Evolutionary conservation across 2,888 invertebrate genomes (phyloP), one percentile per base, ranked within the genome.

Genomic region (Hypselothyrea guttata): DNA sequence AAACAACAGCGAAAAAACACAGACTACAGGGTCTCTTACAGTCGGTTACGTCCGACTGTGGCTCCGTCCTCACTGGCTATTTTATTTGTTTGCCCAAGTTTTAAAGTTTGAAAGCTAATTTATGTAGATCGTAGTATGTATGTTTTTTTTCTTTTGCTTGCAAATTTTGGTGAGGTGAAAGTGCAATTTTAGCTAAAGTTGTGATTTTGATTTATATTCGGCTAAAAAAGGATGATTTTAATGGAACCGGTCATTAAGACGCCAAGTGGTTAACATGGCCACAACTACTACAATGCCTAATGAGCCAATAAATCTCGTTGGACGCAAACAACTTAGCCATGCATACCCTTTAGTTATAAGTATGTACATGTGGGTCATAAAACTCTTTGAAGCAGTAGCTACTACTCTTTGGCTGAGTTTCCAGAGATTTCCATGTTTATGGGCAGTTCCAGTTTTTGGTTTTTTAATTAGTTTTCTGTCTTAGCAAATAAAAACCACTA

Each of bases 261-360:
- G 62, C 69, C 68, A 72, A 61, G 72, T 54, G 66, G 72, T 69
- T 72, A 70, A 54, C 72, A 62, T 72, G 62, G 34, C 61, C 62
- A 40, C 77, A 73, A 70, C 82, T 66, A 16, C 38, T 38, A 16
- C 38, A 38, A 38, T 74, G 67, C 64, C 84, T 78, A 83, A 83
- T 78, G 81, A 78, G 84, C 73, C 73, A 83, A 78, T 78, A 78
- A 78, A 78, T 78, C 65, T 64, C 42, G 59, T 56, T 57, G 47
- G 34, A 37, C 49, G 34, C 40, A 52, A 81, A 51, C 45, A 66
- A 59, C 40, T 60, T 22, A 65, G 51, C 64, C 69, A 72, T 47
- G 76, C 28, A 30, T 8, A 30, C 28, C 27, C 30, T 27, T 27
- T 27, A 13, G 18, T 18, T 18, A 65, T 35, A 66, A 49, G 48